Conservation (phyloP, 2,888 invertebrate species). For the Chironomus tentans region DNA sequence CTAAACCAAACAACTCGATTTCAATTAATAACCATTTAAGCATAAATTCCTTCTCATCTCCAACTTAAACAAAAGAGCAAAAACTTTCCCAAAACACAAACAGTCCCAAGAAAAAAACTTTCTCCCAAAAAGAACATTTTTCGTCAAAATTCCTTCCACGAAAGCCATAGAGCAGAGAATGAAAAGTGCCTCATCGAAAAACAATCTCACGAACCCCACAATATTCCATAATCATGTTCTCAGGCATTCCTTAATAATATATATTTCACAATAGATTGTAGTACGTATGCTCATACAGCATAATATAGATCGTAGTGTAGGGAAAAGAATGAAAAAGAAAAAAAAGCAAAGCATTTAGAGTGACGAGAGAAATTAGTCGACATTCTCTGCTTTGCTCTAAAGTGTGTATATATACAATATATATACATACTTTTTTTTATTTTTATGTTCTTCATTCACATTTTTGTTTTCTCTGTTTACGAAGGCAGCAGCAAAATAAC, state of each 20-base stretch:
- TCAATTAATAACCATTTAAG: too few species aligned
- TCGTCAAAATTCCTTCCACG: too few species aligned
- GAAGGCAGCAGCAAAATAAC: conserved; percentile 2
- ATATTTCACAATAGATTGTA: neutral
- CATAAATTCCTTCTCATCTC: too few species aligned
- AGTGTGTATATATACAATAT: neutral
- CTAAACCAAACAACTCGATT: too few species aligned
- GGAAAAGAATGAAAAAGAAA: neutral
- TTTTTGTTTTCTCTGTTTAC: conserved; percentile 3
- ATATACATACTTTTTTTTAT: neutral
- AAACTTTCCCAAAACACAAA: too few species aligned
- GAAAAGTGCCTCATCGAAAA: too few species aligned
- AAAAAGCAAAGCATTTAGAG: neutral
- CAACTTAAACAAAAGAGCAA: too few species aligned
- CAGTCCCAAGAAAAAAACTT: too few species aligned
- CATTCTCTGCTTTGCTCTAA: neutral
- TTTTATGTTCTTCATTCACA: conserved; percentile 3
- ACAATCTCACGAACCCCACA: too few species aligned
- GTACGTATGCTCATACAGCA: too few species aligned
- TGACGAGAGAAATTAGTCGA: conserved; percentile 4
- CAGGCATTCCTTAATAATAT: neutral
- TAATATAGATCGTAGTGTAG: neutral
- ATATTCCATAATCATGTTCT: neutral
- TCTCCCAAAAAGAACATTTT: too few species aligned
- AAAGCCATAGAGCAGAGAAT: too few species aligned